Percentiles rank a stretch among this genome's conserved stretches.
Evolutionary conservation across 2,888 invertebrate species (phyloP).

Genomic region (Xanthorhoe designata): DNA sequence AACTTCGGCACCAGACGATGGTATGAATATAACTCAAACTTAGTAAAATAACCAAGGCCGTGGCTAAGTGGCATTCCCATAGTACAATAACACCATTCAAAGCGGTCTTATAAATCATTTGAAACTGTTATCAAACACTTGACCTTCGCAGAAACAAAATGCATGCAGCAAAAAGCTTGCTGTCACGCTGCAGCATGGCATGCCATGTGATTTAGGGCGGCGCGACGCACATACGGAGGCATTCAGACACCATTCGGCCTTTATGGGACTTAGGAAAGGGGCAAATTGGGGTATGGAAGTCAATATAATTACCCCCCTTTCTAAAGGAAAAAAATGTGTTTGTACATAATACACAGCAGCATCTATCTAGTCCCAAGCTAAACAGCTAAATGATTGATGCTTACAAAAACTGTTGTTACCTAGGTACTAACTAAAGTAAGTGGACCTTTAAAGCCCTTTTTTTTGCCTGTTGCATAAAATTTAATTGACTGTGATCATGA

Average conservation of each 20-base stretch:
- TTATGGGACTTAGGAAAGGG: constrained; percentile 25
- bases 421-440: too few relatives aligned
- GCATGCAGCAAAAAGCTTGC: constrained; percentile 37
- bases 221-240: constrained; percentile 61
- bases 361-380: background rate
- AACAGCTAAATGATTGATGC: too few relatives aligned
- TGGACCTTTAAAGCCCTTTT: too few relatives aligned
- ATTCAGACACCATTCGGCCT: constrained; percentile 28
- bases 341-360: too few relatives aligned
- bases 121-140: constrained; percentile 21
- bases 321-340: background rate
- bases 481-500: too few relatives aligned
- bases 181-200: constrained; percentile 51
- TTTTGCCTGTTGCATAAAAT: too few relatives aligned
- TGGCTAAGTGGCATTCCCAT: background rate
- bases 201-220: constrained; percentile 71
- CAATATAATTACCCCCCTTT: background rate
- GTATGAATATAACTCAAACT: background rate
- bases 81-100: constrained; percentile 21
- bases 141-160: constrained; percentile 29
- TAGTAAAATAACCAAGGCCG: background rate
- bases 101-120: constrained; percentile 27
- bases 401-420: too few relatives aligned
- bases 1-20: background rate
- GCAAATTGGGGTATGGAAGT: background rate